These are phyloP conservation scores for Anhinga anhinga DNA, from an alignment of 2,113 vertebrate species.

Conservation along the genomic window DNA sequence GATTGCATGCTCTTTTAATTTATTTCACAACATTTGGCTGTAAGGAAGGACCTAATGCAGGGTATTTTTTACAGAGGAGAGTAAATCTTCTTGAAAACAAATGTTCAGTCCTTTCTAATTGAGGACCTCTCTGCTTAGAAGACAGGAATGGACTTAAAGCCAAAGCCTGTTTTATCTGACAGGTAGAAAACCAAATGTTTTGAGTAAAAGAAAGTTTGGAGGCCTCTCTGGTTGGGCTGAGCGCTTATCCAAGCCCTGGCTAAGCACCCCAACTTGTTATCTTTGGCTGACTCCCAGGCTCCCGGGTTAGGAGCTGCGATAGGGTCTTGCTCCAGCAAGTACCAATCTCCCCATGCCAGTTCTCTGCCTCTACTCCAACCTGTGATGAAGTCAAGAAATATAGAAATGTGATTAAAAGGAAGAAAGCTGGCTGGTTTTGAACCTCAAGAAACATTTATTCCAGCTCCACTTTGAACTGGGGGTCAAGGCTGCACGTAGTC, in stretches of 20 bases:
- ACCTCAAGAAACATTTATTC: neutral
- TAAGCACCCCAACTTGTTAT: neutral
- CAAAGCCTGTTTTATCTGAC: neutral
- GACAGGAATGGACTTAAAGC: neutral
- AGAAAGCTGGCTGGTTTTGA: neutral
- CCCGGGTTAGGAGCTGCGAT: fast-evolving
- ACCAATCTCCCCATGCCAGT: neutral
- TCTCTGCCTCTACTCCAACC: neutral
- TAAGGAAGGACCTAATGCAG: slow-evolving; percentile 17
- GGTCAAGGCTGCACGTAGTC: neutral
- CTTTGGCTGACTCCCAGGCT: neutral
- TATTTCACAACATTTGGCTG: slow-evolving; percentile 63
- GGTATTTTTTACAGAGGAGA: neutral
- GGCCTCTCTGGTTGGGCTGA: neutral
- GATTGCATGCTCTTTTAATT: slow-evolving; percentile 70
- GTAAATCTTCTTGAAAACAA: neutral
- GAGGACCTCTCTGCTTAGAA: neutral
- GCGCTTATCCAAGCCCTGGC: neutral
- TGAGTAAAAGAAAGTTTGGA: neutral
- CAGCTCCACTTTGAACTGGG: neutral
- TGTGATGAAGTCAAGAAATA: neutral
- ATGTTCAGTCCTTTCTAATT: neutral
- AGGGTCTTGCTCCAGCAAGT: neutral
- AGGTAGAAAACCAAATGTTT: neutral
- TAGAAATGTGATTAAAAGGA: neutral